Evolutionary conservation across 2,888 invertebrate genomes (phyloP).

Genomic region (Poecilus cupreus): DNA sequence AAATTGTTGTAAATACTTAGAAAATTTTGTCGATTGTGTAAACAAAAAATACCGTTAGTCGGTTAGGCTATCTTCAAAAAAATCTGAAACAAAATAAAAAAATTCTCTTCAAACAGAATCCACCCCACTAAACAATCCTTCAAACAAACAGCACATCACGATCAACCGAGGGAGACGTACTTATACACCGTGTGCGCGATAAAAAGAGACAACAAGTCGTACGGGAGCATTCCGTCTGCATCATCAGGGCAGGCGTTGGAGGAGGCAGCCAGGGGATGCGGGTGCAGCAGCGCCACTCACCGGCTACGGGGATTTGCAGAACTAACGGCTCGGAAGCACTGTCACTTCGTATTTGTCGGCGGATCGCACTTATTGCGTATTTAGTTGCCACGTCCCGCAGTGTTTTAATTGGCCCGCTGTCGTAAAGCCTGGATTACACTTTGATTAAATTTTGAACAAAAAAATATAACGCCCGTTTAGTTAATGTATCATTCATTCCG

Average conservation of each 20-base stretch:
- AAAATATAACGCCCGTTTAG: conserved; percentile 58
- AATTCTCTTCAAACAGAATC: background rate
- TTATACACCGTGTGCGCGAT: background rate
- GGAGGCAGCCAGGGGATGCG: no score
- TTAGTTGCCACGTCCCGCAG: conserved; percentile 62
- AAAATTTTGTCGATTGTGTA: background rate
- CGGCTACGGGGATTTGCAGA: conserved; percentile 54
- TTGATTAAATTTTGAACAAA: conserved; percentile 59
- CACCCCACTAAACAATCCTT: conserved; percentile 11
- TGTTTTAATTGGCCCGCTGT: conserved; percentile 57
- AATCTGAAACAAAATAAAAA: conserved; percentile 1
- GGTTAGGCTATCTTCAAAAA: conserved; percentile 3
- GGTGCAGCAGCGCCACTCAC: conserved; percentile 16
- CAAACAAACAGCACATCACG: conserved; percentile 22
- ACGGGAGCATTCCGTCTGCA: background rate
- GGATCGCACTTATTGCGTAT: conserved; percentile 69
- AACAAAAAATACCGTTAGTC: background rate
- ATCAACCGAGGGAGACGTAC: background rate
- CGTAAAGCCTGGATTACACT: conserved; percentile 59
- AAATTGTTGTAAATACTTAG: no score
- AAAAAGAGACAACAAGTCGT: background rate
- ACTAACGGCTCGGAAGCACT: conserved; percentile 56
- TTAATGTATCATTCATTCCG: conserved; percentile 56
- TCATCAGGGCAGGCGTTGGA: background rate
- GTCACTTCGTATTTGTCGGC: conserved; percentile 67